These are phyloP conservation scores for Dryobota labecula DNA, from an alignment of 2,888 invertebrate species.

Conservation along the genomic window DNA sequence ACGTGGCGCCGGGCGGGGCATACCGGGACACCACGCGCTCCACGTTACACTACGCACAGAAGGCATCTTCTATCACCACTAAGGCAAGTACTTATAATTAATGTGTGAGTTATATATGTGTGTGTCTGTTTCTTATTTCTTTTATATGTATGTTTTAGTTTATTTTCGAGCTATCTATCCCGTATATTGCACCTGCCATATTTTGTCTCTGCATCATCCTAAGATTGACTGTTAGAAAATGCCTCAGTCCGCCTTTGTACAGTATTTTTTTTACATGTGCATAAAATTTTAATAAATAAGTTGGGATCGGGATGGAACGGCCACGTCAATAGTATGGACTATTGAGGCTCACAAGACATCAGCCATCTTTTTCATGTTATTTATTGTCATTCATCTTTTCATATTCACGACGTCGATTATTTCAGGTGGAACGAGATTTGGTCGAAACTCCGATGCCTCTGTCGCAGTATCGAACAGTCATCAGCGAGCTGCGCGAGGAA, in stretches of 20 bases:
- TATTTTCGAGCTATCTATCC: neutral
- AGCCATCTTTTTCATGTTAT: neutral
- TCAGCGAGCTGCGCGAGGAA: conserved; percentile 95
- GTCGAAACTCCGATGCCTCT: conserved; percentile 94
- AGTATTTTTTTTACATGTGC: neutral
- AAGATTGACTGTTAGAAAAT: neutral
- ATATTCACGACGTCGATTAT: neutral
- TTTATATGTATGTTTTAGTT: neutral
- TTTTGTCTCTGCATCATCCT: neutral
- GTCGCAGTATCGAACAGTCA: conserved; percentile 96
- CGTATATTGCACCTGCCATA: neutral
- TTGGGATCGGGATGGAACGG: neutral
- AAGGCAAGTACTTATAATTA: conserved; percentile 90
- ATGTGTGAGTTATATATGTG: neutral
- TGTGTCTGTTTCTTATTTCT: neutral
- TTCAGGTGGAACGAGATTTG: conserved; percentile 92
- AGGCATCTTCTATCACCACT: conserved; percentile 98
- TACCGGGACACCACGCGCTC: conserved; percentile 98
- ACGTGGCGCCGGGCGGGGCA: conserved; percentile 95
- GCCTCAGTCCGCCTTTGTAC: neutral
- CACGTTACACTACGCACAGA: conserved; percentile 97
- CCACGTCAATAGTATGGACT: neutral
- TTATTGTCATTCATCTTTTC: neutral
- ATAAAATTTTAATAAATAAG: too few species aligned
- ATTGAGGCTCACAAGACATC: neutral